Evolutionary conservation across 2,888 invertebrate species (phyloP).

Genomic region (Catocala fraxini): DNA sequence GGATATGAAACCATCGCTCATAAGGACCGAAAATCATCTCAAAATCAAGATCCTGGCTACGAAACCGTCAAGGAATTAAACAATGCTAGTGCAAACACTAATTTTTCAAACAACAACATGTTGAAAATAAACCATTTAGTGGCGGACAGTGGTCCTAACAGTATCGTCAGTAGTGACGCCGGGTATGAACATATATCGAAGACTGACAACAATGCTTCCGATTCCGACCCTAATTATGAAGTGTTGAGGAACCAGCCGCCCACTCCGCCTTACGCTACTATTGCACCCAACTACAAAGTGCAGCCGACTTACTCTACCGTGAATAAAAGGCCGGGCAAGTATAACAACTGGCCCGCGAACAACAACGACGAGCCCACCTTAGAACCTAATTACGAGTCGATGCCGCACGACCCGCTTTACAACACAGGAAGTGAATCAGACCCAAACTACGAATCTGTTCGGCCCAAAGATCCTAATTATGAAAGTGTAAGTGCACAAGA

Average conservation of each 20-base stretch:
- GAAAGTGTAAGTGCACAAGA: conserved; percentile 90
- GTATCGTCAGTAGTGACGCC: conserved; percentile 89
- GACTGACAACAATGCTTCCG: conserved; percentile 83
- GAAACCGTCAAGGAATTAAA: conserved; percentile 86
- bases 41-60: conserved; percentile 89
- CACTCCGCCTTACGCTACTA: conserved; percentile 83
- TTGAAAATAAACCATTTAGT: conserved; percentile 70
- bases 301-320: conserved; percentile 87
- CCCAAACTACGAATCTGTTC: conserved; percentile 91
- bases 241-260: conserved; percentile 89
- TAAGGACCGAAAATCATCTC: conserved; percentile 75
- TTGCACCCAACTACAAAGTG: conserved; percentile 77
- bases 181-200: conserved; percentile 91
- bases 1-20: conserved; percentile 88
- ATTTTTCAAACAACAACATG: conserved; percentile 69
- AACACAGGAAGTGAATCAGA: conserved; percentile 92
- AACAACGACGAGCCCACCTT: conserved; percentile 85
- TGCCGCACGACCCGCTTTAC: conserved; percentile 89
- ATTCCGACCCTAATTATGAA: conserved; percentile 94
- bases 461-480: conserved; percentile 90
- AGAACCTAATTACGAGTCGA: conserved; percentile 93
- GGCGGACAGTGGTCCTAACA: conserved; percentile 87
- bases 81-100: conserved; percentile 61
- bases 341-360: conserved; percentile 85
- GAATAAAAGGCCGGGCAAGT: conserved; percentile 84